phyloP scores from a whole-genome alignment of 2,888 invertebrate genomes.

The Listrodromus nycthemerus region DNA sequence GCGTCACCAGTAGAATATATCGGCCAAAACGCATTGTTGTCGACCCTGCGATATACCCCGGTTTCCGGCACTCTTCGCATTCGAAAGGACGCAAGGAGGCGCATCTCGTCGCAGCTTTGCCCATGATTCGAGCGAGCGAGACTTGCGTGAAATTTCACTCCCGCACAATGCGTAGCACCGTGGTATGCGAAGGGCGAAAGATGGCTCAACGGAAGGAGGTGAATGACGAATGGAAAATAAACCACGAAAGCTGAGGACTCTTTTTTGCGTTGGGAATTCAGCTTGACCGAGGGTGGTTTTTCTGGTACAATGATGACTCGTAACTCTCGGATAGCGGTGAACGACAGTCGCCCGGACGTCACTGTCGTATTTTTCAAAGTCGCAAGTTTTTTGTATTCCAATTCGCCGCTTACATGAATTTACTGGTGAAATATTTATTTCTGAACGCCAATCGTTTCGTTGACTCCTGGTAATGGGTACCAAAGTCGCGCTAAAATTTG shows the following conservation, averaged over 20 bases:
- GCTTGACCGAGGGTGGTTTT: neutral
- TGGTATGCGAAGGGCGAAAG: constrained; percentile 12
- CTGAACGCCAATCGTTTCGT: no score
- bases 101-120: constrained; percentile 5
- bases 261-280: neutral
- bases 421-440: no score
- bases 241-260: constrained; percentile 36
- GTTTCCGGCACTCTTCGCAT: constrained; percentile 39
- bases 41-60: constrained; percentile 29
- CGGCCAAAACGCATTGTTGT: constrained; percentile 54
- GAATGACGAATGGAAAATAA: constrained; percentile 33
- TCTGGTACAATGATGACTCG: neutral
- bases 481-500: neutral
- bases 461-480: no score
- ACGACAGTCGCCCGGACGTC: no score
- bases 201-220: constrained; percentile 37
- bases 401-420: no score
- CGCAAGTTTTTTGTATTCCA: no score
- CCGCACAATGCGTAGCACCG: constrained; percentile 67
- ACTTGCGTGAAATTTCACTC: constrained; percentile 68
- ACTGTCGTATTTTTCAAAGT: no score
- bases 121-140: constrained; percentile 48
- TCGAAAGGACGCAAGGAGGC: constrained; percentile 18
- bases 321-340: no score
- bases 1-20: constrained; percentile 12